These are phyloP conservation scores for Parnassius mnemosyne DNA, from an alignment of 2,888 invertebrate species.

Conservation along the genomic window DNA sequence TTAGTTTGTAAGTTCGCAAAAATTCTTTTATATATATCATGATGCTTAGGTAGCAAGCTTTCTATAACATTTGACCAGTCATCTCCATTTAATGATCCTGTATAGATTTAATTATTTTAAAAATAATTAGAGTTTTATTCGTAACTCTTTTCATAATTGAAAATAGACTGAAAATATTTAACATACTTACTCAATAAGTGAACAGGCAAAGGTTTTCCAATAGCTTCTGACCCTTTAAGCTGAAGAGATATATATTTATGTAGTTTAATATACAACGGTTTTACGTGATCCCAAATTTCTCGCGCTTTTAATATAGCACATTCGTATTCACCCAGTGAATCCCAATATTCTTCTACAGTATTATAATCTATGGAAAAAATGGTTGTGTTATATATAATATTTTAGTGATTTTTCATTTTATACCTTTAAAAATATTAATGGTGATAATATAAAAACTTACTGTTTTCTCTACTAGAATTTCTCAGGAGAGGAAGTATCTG, in stretches of 20 bases:
- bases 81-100: conserved; percentile 78
- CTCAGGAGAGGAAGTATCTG: conserved; percentile 66
- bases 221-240: conserved; percentile 69
- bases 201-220: conserved; percentile 69
- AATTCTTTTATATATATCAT: conserved; percentile 69
- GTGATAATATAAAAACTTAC: conserved; percentile 43
- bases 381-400: conserved; percentile 1
- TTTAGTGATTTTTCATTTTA: conserved; percentile 2
- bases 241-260: conserved; percentile 75
- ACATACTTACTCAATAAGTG: conserved; percentile 74
- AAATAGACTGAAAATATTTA: neutral
- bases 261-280: conserved; percentile 77
- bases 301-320: conserved; percentile 73
- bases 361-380: conserved; percentile 51
- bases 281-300: conserved; percentile 77
- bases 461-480: conserved; percentile 67
- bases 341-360: conserved; percentile 78
- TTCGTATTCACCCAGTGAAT: conserved; percentile 74
- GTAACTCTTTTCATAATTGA: neutral
- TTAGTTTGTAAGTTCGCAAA: conserved; percentile 70
- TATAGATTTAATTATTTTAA: conserved; percentile 24
- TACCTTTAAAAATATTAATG: neutral
- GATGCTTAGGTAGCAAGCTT: conserved; percentile 76
- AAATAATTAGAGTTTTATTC: neutral
- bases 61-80: conserved; percentile 82